A percentile compares a stretch with the other conserved stretches of the same genome.
Evolutionary conservation across 2,797 vertebrate genomes (phyloP).

Genomic region (Euthynnus affinis): DNA sequence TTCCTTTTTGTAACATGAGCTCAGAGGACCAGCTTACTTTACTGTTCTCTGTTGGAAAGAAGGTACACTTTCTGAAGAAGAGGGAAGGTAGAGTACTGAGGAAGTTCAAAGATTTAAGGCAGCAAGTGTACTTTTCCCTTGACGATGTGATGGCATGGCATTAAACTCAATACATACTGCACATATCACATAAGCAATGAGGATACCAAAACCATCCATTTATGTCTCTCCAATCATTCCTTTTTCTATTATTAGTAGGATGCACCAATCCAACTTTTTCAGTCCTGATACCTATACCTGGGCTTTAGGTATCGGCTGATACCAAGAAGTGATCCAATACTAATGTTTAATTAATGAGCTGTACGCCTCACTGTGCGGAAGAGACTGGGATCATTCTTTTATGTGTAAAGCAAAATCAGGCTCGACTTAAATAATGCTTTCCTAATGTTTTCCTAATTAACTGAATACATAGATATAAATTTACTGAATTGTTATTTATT

Average conservation of each 20-base stretch:
- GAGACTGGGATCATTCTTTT: too few relatives aligned
- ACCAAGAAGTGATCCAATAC: too few relatives aligned
- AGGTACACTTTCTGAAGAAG: slow-evolving; percentile 21
- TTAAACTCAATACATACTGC: neutral
- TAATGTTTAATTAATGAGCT: too few relatives aligned
- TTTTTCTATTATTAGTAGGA: neutral
- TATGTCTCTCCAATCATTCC: neutral
- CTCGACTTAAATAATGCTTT: too few relatives aligned
- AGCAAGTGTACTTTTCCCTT: neutral
- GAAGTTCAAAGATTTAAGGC: slow-evolving; percentile 19
- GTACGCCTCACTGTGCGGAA: too few relatives aligned
- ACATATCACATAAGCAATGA: neutral
- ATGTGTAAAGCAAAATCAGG: too few relatives aligned
- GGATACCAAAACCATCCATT: neutral
- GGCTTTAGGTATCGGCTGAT: too few relatives aligned
- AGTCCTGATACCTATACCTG: too few relatives aligned
- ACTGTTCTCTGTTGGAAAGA: slow-evolving; percentile 44
- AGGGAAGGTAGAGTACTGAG: neutral
- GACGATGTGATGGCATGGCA: neutral
- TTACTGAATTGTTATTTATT: too few relatives aligned
- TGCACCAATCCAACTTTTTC: too few relatives aligned
- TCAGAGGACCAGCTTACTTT: slow-evolving; percentile 44
- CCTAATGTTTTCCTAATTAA: too few relatives aligned
- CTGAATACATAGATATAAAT: too few relatives aligned
- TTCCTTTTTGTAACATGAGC: slow-evolving; percentile 65